Conservation (phyloP, 2,797 vertebrate genomes). For the Galaxias olidus region DNA sequence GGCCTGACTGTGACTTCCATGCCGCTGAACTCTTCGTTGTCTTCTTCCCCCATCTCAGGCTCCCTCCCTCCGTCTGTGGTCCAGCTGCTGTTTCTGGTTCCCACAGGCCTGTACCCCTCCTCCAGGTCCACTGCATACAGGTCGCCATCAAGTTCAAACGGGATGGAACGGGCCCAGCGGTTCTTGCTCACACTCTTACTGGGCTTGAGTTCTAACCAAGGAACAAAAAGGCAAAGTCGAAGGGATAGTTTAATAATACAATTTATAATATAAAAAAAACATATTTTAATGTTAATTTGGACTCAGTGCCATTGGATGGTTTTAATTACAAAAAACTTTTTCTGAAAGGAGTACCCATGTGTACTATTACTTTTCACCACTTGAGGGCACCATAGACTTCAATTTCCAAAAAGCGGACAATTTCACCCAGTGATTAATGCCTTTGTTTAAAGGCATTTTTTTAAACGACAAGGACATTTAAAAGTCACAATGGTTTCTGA, state of each 20-base stretch:
- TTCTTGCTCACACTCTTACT: constrained; percentile 71
- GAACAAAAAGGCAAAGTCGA: not conserved
- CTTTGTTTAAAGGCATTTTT: constrained; percentile 38
- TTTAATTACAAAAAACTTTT: no score
- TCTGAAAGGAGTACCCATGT: constrained; percentile 9
- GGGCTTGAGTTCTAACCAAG: constrained; percentile 82
- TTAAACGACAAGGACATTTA: constrained; percentile 49
- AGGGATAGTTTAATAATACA: no score
- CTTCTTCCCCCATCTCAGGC: constrained; percentile 44
- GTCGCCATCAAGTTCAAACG: constrained; percentile 78
- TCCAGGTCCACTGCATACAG: constrained; percentile 79
- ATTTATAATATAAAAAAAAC: no score
- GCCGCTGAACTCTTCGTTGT: constrained; percentile 81
- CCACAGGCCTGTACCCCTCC: constrained; percentile 69
- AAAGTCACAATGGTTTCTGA: constrained; percentile 23
- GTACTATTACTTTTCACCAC: constrained; percentile 46
- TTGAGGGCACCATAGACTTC: constrained; percentile 66
- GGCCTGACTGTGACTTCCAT: constrained; percentile 77
- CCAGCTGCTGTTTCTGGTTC: constrained; percentile 77
- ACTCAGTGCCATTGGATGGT: no score
- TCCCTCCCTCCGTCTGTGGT: constrained; percentile 47
- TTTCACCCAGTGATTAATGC: constrained; percentile 47
- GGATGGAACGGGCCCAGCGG: constrained; percentile 84
- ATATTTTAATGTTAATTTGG: no score
- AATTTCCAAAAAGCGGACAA: constrained; percentile 12